Conservation (phyloP, 2,113 vertebrate species). For the Hippocampus zosterae region DNA sequence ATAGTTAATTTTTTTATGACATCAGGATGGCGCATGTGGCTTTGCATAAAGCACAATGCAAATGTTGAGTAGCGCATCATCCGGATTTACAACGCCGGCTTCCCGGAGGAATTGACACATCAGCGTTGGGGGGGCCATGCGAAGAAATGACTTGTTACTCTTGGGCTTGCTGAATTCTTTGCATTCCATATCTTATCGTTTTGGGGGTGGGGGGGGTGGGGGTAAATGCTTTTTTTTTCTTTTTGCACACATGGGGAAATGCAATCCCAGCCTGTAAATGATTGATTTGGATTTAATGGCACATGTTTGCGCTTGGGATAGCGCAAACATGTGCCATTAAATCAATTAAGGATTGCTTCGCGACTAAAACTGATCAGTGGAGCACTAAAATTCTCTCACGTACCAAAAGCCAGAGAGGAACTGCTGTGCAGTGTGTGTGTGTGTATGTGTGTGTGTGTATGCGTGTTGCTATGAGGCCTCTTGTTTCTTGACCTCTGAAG, state of each 20-base stretch:
- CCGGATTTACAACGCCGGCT: background rate
- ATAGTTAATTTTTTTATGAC: background rate
- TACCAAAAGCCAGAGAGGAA: constrained; percentile 68
- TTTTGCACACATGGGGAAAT: background rate
- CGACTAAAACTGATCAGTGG: constrained; percentile 49
- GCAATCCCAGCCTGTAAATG: background rate
- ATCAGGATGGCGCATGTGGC: background rate
- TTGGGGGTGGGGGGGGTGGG: background rate
- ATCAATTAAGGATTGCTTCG: background rate
- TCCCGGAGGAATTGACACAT: background rate
- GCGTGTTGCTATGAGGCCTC: constrained; percentile 30
- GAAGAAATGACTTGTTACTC: background rate
- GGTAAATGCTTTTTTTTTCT: background rate
- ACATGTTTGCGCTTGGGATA: background rate
- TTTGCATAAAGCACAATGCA: constrained; percentile 6
- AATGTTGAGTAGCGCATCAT: background rate
- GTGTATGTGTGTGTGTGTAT: background rate
- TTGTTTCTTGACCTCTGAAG: constrained; percentile 69
- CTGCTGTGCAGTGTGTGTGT: constrained; percentile 29
- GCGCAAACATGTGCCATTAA: too few relatives aligned
- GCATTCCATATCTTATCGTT: background rate
- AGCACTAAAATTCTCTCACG: constrained; percentile 69
- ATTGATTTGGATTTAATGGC: constrained; percentile 1
- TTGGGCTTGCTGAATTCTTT: background rate
- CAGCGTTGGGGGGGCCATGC: background rate